Conservation (phyloP, 2,888 invertebrate genomes). For the Melanostoma mellinum region DNA sequence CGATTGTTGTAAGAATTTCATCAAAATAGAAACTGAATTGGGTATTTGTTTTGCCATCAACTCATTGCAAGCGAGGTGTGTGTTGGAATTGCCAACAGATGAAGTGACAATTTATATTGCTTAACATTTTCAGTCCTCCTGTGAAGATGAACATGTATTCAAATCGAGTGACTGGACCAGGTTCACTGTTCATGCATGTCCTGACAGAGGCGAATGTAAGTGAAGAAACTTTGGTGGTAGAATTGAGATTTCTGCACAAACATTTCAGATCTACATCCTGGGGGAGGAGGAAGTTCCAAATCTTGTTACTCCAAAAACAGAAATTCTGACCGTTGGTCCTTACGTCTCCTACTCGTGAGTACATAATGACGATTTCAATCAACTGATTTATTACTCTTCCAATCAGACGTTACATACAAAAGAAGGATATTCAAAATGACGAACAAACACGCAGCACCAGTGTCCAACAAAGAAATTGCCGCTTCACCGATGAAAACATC, state of each 20-base stretch:
- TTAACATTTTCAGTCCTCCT: constrained; percentile 78
- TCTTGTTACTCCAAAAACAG: constrained; percentile 85
- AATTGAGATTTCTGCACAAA: constrained; percentile 81
- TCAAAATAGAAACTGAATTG: constrained; percentile 86
- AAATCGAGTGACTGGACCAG: constrained; percentile 86
- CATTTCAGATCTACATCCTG: constrained; percentile 82
- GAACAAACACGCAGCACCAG: constrained; percentile 85
- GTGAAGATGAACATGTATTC: constrained; percentile 85
- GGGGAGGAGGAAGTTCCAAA: constrained; percentile 88
- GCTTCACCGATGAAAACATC: constrained; percentile 86
- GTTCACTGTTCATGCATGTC: constrained; percentile 84
- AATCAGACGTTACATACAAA: constrained; percentile 83
- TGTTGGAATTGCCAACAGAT: background rate
- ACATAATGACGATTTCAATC: background rate
- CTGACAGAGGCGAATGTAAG: constrained; percentile 83
- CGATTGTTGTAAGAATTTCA: constrained; percentile 86
- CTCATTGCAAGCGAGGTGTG: constrained; percentile 83
- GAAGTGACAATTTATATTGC: background rate
- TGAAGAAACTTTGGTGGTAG: constrained; percentile 19
- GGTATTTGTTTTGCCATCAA: constrained; percentile 87
- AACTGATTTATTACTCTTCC: background rate
- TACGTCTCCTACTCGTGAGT: constrained; percentile 84
- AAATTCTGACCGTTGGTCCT: constrained; percentile 84
- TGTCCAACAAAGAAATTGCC: constrained; percentile 87
- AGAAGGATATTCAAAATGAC: constrained; percentile 87